Percentiles rank a stretch among this genome's conserved stretches.
These are phyloP conservation scores for Ennomos fuscantarius DNA, from an alignment of 2,888 invertebrate species.

Conservation along the genomic window DNA sequence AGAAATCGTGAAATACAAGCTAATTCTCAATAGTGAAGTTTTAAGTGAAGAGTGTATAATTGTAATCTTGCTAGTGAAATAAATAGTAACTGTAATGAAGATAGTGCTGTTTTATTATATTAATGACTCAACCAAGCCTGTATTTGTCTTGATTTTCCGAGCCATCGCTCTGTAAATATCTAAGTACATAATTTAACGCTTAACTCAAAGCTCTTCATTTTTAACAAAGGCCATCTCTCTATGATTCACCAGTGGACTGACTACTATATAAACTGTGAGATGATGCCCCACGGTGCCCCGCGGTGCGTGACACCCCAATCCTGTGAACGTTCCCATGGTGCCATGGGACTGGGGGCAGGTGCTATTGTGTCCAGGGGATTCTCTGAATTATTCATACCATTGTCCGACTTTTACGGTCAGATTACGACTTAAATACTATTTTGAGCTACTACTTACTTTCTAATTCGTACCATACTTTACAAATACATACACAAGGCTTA, in stretches of 20 bases:
- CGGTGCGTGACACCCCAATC: conserved; percentile 61
- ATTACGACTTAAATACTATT: conserved; percentile 37
- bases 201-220: background rate
- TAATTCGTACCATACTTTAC: background rate
- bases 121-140: no score
- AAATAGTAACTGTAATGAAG: no score
- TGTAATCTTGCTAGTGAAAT: no score
- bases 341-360: conserved; percentile 51
- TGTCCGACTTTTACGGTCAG: conserved; percentile 49
- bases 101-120: no score
- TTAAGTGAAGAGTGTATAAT: no score
- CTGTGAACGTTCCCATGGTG: conserved; percentile 67
- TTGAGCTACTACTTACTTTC: conserved; percentile 57
- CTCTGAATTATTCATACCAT: conserved; percentile 66
- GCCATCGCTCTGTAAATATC: no score
- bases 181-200: no score
- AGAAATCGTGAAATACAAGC: no score
- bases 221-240: background rate
- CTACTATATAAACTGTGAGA: conserved; percentile 29
- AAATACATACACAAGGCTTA: no score
- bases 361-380: conserved; percentile 55
- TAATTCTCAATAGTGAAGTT: no score
- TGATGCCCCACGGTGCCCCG: conserved; percentile 41
- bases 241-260: conserved; percentile 13
- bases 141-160: no score